phyloP scores from a whole-genome alignment of 2,888 invertebrate species.

The Julus scanicus region DNA sequence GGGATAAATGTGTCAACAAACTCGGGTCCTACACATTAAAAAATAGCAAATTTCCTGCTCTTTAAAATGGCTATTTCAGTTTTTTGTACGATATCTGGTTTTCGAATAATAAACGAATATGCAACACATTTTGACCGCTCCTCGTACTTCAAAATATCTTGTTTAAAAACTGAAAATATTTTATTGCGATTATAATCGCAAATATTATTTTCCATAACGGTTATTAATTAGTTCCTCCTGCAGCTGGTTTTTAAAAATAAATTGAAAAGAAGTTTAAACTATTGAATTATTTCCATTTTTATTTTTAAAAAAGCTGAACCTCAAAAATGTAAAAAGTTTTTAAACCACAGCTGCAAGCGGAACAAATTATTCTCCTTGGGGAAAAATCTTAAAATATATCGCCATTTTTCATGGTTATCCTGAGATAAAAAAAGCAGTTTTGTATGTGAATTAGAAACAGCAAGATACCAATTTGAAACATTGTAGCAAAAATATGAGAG shows the following conservation, averaged over 20 bases:
- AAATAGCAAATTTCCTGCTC: too few species aligned
- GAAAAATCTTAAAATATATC: neutral
- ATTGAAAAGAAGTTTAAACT: neutral
- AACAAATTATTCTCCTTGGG: neutral
- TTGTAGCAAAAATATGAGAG: too few species aligned
- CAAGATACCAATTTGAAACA: neutral
- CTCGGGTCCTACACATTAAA: too few species aligned
- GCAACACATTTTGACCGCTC: too few species aligned
- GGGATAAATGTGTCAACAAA: too few species aligned
- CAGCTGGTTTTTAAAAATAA: neutral
- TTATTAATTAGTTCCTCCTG: neutral
- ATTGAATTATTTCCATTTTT: neutral
- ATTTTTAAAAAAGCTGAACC: neutral
- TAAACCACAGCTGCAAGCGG: neutral
- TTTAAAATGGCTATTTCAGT: too few species aligned
- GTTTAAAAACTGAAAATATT: neutral
- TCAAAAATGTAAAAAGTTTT: neutral
- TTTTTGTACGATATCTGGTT: too few species aligned
- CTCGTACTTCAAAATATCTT: too few species aligned
- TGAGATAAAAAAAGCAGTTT: too few species aligned
- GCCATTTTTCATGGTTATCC: neutral
- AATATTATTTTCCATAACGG: neutral
- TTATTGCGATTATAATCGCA: neutral
- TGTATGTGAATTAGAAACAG: neutral
- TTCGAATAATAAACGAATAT: too few species aligned